Base-by-base conservation (phyloP, 2,888 invertebrate genomes). In the Aspidiotus destructor region DNA sequence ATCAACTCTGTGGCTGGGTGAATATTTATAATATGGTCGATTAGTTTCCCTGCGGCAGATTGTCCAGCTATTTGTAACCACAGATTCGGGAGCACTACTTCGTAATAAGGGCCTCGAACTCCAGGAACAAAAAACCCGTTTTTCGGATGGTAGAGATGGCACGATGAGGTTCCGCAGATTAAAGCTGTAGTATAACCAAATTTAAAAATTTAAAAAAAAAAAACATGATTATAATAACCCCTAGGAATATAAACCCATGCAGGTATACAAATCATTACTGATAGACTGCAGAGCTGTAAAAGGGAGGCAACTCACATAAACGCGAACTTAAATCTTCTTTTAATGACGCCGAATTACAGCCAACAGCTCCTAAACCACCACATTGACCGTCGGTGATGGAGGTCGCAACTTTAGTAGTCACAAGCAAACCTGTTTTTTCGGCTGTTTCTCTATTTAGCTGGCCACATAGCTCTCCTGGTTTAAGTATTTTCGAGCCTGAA, bases 311-410 rank as follows among this genome's bases (percentile, higher is more conserved):
- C 13, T 70, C 76, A 83, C 83, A 80, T 73, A 84, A 76, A 79
- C 82, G 79, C 1, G 79, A 79, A 64, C 78, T 75, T 71, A 83
- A 79, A 60, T 79, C 76, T 0, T 75, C 71, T n/a, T 78, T 74
- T 44, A 82, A 75, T 40, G 76, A 77, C 15, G 53, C 41, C 13
- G 48, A 28, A 41, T 16, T 44, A 57, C 69, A 85, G 0, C 91
- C 89, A 72, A 92, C 84, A 82, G 92, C 84, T 16, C 93, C 95
- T 70, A 97, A 79, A 1, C 89, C 92, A 40, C 96, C 97, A 64
- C 96, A 92, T 80, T 97, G 94, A 0, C 97, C 97, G 79, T 98
- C 97, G 73, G 98, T 94, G 71, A 96, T 83, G 0, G 94, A 92
- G 13, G 91, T 84, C 7, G 88, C 93, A 2, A 97, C 93, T 8